Evolutionary conservation across 2,797 vertebrate genomes (phyloP), one percentile per base, ranked within the genome.

Genomic region (Mergus octosetaceus): DNA sequence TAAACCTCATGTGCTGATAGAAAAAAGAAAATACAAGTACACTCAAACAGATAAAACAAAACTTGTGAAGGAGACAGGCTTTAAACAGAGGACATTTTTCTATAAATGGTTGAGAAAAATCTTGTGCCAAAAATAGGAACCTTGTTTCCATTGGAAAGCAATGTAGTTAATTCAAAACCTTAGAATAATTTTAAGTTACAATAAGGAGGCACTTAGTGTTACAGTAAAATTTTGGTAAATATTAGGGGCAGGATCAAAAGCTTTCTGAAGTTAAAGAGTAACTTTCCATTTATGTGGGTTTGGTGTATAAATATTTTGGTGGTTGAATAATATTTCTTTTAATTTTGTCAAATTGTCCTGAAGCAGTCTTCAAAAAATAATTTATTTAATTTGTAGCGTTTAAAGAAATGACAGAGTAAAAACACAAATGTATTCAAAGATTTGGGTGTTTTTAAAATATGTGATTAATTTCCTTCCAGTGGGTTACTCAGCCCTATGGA

Each of bases 41-140:
- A 88, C 66, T 95, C 96, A 95, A 95, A 95, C 13, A 92, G 61
- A 96, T 92, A 87, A 57, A 96, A 81, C 32, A 89, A 94, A 90
- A 94, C 25, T 87, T 96, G 79, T 93, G 88, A 91, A 71, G 21
- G 54, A 91, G 61, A 14, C 28, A 96, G 57, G 13, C 95, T 96
- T 97, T 96, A 85, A 88, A 92, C 61, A 75, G 68, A 89, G 51
- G 49, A 85, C 21, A 39, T 93, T 89, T 95, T 88, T 96, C 53
- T 91, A 88, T 77, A 91, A 95, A 86, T 75, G 12, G 51, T 89
- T 95, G 49, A 76, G 62, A 95, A 93, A 95, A 93, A 74, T 8
- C 13, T 41, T 43, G 6, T 41, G 51, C 21, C 24, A 83, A 93
- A 93, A 39, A 53, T 51, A 39, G 38, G 25, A 95, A 70, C n/a